Evolutionary conservation across 1,140 invertebrate genomes (phyloP), one percentile per base, ranked within the genome.

Genomic region (Cyclina sinensis): DNA sequence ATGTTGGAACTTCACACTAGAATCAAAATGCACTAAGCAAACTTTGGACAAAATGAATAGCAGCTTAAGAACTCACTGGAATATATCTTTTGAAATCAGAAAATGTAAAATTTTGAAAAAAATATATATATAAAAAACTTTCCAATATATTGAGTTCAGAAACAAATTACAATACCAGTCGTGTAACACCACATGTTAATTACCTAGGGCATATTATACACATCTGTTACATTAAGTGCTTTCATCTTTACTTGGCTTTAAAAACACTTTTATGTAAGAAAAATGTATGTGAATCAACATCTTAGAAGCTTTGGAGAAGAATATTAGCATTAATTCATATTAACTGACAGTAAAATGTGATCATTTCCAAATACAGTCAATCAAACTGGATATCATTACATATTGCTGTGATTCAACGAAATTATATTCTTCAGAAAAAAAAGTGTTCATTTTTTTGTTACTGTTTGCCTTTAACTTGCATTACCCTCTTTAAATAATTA

Each of bases 151-250:
- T 35, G 24, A 37, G 24, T 39, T 70, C 65, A 70, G 7, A 37
- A 35, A 70, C 65, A 70, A 70, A 70, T 70, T 70, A 21, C 5
- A 37, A 37, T 70, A 70, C 35, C 65, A 70, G 65, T 70, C 51
- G 46, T 30, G 78, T 80, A 11, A 14, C 54, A n/a, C 74, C 74
- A 78, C 46, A 51, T 78, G 74, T 78, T 48, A 78, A 78, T 78
- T 57, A 35, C 74, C 74, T 14, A 27, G 48, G 74, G 74, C 74
- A 78, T 51, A 30, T 35, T 51, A 48, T 24, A 51, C 1, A 54
- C 74, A 78, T 27, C 43, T 78, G 74, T 35, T 78, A 30, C 16
- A 35, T 54, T 24, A 48, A 78, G 74, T 54, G 43, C 74, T 78
- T 78, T 78, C 27, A 7, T 12, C 27, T 21, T 70, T 70, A 30